Base-by-base conservation (phyloP, 2,888 invertebrate genomes). In the Drosophila putrida region DNA sequence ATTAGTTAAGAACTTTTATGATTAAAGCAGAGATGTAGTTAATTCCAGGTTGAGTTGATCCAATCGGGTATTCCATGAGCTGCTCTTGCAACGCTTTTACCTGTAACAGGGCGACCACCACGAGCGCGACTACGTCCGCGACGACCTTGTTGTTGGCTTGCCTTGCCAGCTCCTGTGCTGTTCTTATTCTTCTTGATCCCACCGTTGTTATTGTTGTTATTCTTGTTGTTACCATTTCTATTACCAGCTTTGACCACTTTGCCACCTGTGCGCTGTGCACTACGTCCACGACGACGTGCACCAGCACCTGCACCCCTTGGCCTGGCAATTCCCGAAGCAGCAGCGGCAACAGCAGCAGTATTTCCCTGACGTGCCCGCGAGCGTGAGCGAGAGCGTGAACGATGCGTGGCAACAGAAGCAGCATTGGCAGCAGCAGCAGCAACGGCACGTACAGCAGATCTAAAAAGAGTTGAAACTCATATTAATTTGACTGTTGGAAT, bases 61-160 rank as follows among this genome's bases (percentile, higher is more conserved):
- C 82, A 65, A 54, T 49, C 62, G 38, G 67, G 33, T 71, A 44
- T 63, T 66, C 66, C 50, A 39, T 58, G 61, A 55, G 71, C 61
- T 54, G 59, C 58, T 67, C 63, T 67, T 86, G 88, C 50, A 80
- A 74, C 82, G 88, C 88, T 83, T 82, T 82, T 92, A 92, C 92
- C 92, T 82, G 84, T 55, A 65, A 64, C 72, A 38, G 66, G 51
- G 50, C 91, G 82, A 77, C 74, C 82, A 77, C 76, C 84, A 61
- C 91, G 90, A 76, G 81, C 90, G 74, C 92, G 92, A 80, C 91
- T 90, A 68, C 92, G 92, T 76, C 91, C 91, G 15, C 90, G 90
- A 71, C 90, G 90, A 74, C 80, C 90, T 69, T 86, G 90, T 35
- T 65, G 75, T 54, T 60, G 68, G 28, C 38, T 72, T 78, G 78